phyloP scores from a whole-genome alignment of 2,888 invertebrate species.

The Agrotis puta region DNA sequence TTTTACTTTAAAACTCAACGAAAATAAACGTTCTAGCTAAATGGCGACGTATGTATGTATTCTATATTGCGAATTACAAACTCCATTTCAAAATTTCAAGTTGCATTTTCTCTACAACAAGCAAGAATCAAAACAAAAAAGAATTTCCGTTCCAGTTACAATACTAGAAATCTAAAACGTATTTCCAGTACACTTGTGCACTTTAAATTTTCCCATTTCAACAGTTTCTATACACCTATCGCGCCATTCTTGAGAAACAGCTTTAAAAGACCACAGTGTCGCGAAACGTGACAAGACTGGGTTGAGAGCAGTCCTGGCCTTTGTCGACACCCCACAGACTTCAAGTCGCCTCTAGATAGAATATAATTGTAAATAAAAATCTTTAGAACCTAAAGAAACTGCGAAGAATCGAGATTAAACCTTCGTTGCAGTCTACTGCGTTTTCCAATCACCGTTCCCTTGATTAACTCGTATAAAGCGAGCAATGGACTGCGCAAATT shows the following conservation, averaged over 20 bases:
- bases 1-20: not conserved
- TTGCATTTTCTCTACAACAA: conserved; percentile 16
- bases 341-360: conserved; percentile 61
- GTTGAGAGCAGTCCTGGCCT: conserved; percentile 50
- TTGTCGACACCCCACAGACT: conserved; percentile 55
- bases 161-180: conserved; percentile 36
- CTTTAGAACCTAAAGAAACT: conserved; percentile 46
- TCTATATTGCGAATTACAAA: not conserved
- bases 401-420: conserved; percentile 44
- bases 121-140: conserved; percentile 40
- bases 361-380: conserved; percentile 62
- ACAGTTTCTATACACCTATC: conserved; percentile 54
- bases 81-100: conserved; percentile 10
- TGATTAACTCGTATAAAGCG: conserved; percentile 39
- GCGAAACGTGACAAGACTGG: conserved; percentile 46
- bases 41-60: not conserved
- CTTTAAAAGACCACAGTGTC: conserved; percentile 42
- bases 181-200: conserved; percentile 40
- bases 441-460: conserved; percentile 42
- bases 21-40: not conserved
- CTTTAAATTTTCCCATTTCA: conserved; percentile 46
- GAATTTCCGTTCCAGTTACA: conserved; percentile 27
- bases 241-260: conserved; percentile 35
- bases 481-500: conserved; percentile 50
- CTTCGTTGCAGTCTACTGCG: conserved; percentile 46